Conservation (phyloP, 2,113 vertebrate genomes). For the Bujurquina vittata region DNA sequence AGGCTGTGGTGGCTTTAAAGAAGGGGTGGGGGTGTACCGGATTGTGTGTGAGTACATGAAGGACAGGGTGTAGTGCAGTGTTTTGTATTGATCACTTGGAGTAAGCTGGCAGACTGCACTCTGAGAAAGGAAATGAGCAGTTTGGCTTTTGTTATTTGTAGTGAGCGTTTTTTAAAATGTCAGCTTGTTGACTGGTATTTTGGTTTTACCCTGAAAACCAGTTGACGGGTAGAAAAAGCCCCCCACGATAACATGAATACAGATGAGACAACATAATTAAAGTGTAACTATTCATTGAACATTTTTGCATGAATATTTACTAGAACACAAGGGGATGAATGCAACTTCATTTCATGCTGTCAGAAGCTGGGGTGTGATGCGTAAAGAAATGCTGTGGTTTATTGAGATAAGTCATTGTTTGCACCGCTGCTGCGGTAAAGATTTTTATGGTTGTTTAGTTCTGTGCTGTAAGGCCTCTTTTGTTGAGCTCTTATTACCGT, state of each 20-base stretch:
- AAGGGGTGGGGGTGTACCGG: too few species aligned
- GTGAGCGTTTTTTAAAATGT: slow-evolving; percentile 56
- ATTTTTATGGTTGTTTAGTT: slow-evolving; percentile 11
- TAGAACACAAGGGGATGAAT: not conserved
- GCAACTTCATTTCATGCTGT: slow-evolving; percentile 24
- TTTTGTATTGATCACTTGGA: slow-evolving; percentile 45
- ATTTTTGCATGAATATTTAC: slow-evolving; percentile 6
- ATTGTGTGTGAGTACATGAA: slow-evolving; percentile 7
- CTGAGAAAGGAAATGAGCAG: slow-evolving; percentile 9
- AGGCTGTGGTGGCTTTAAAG: slow-evolving; percentile 8
- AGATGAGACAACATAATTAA: slow-evolving; percentile 14
- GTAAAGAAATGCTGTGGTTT: slow-evolving; percentile 25
- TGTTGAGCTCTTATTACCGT: not conserved
- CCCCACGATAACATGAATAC: slow-evolving; percentile 15
- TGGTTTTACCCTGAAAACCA: slow-evolving; percentile 35
- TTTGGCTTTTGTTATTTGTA: slow-evolving; percentile 32
- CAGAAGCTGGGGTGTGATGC: not conserved
- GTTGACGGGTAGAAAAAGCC: slow-evolving; percentile 20
- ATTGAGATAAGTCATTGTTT: slow-evolving; percentile 7
- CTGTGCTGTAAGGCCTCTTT: not conserved
- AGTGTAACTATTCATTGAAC: slow-evolving; percentile 9
- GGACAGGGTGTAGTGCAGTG: slow-evolving; percentile 6
- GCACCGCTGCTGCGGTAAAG: not conserved
- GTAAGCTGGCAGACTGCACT: slow-evolving; percentile 12
- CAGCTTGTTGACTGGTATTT: slow-evolving; percentile 59